Evolutionary conservation across 2,888 invertebrate species (phyloP), one percentile per base, ranked within the genome.

Genomic region (Microchrysa polita): DNA sequence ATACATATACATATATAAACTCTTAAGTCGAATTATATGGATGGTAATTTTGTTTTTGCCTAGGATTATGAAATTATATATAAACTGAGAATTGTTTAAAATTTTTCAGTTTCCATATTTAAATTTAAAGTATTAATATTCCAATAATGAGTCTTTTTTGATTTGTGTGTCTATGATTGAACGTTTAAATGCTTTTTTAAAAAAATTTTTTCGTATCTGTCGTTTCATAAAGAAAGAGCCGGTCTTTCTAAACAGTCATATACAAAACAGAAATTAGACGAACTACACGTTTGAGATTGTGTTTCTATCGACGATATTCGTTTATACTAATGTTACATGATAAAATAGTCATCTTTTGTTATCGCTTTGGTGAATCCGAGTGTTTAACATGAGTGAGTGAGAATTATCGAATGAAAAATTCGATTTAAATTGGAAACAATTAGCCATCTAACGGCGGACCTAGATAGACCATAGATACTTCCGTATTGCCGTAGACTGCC

Each of bases 401-500:
- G 16, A 22, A 48, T 60, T 14, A 48, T 65, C 55, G 18, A 55
- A 22, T 16, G n/a, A 48, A 16, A 63, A 65, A 60, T 63, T 27
- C 53, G 60, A 61, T 63, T 59, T 22, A n/a, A n/a, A 12, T 53
- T 53, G 60, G 18, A 71, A 73, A 65, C 22, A 76, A 76, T 92
- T 91, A 96, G 87, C 97, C 97, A 89, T 97, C 97, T 81, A 96
- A 85, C n/a, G 98, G 98, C 77, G 93, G 92, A 77, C 98, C 98
- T 80, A 97, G 87, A 85, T 99, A 99, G 57, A 98, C 96, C 97
- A 99, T 98, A 48, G 98, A 97, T 53, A 99, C 97, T 89, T 99
- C 98, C 63, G 98, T 98, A 84, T 99, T 98, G 75, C 98, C 98
- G 87, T 98, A 99, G 12, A 99, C 98, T 75, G 98, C 98, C 65